phyloP scores from a whole-genome alignment of 2,113 vertebrate genomes.

The Tyto alba region DNA sequence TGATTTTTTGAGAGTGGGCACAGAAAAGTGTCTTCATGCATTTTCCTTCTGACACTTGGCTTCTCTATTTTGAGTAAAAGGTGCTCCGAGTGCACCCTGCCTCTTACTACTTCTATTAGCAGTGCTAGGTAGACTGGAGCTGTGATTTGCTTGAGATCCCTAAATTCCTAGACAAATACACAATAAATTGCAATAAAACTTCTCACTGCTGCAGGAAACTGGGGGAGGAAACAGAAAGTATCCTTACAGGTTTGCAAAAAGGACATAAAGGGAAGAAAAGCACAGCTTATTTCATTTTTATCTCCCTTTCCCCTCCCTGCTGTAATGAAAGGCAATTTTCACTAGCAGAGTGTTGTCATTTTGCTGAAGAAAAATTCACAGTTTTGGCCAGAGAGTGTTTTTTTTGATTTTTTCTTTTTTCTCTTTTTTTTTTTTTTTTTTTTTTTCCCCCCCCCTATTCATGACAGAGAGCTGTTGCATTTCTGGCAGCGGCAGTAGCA shows the following conservation, averaged over 20 bases:
- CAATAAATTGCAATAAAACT: neutral
- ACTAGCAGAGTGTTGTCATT: neutral
- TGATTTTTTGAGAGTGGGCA: neutral
- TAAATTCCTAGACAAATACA: neutral
- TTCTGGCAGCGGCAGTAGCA: neutral
- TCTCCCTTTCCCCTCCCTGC: neutral
- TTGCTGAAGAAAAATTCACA: neutral
- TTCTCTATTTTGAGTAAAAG: neutral
- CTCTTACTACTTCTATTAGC: neutral
- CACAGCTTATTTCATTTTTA: slow-evolving; percentile 25
- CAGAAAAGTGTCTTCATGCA: neutral
- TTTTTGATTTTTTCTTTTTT: neutral
- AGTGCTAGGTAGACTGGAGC: neutral
- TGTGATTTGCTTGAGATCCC: neutral
- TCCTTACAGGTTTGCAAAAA: neutral
- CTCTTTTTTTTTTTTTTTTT: too few species aligned
- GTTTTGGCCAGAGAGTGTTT: neutral
- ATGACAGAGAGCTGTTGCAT: neutral
- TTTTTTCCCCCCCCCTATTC: neutral
- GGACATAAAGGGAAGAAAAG: neutral
- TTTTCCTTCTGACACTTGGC: neutral
- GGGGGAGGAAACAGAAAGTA: neutral
- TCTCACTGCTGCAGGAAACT: neutral
- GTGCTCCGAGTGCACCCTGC: neutral
- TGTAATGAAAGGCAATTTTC: slow-evolving; percentile 20